Conservation (phyloP, 2,797 vertebrate species). For the Salarias fasciatus region DNA sequence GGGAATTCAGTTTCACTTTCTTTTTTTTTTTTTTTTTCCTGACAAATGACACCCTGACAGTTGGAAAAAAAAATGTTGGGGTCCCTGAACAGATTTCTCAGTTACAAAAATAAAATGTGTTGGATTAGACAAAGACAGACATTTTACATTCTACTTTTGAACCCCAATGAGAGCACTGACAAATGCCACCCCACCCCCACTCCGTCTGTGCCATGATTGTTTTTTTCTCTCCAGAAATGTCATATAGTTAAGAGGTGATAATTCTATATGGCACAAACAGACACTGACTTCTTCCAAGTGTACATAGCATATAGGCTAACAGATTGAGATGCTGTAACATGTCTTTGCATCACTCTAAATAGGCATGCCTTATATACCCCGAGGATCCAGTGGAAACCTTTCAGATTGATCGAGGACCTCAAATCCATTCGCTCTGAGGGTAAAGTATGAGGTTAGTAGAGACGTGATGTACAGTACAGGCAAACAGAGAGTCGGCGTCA, state of each 20-base stretch:
- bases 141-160: conserved; percentile 85
- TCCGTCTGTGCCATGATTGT: conserved; percentile 85
- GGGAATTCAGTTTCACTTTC: conserved; percentile 76
- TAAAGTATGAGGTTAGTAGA: no score
- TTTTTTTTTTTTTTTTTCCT: conserved; percentile 66
- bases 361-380: conserved; percentile 36
- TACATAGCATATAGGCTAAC: conserved; percentile 72
- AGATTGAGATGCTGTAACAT: conserved; percentile 75
- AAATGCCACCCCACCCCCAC: conserved; percentile 86
- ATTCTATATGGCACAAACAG: conserved; percentile 80
- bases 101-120: conserved; percentile 89
- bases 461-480: no score
- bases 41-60: conserved; percentile 87
- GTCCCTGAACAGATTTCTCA: conserved; percentile 89
- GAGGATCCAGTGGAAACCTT: conserved; percentile 25
- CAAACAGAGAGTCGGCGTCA: no score
- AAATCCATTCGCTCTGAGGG: no score
- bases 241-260: conserved; percentile 79
- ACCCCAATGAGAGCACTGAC: conserved; percentile 84
- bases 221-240: conserved; percentile 78
- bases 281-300: conserved; percentile 71
- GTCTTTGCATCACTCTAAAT: conserved; percentile 65
- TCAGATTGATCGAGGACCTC: conserved; percentile 2
- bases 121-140: conserved; percentile 86
- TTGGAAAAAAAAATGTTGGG: conserved; percentile 85